Base-by-base conservation (phyloP, 2,797 vertebrate genomes). In the Synanceia verrucosa region DNA sequence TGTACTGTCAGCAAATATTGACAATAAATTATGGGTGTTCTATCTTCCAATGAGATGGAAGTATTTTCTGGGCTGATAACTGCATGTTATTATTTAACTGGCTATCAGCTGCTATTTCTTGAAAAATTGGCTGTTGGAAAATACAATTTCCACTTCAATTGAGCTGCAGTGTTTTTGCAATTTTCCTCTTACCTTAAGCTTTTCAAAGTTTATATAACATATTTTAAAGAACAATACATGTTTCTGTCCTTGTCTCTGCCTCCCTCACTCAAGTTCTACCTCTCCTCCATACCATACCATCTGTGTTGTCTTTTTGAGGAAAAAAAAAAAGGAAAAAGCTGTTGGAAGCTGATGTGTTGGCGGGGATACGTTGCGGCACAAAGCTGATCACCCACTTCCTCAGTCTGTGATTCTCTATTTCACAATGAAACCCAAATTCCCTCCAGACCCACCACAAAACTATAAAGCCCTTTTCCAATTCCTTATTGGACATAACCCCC, bases 301-400 rank as follows among this genome's bases (percentile, higher is more conserved):
- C 47, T 76, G 43, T 63, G 73, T 72, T 78, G 58, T 77, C 62
- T 55, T 65, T 56, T 73, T 36, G 11, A 62, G 47, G 62, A 43
- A 29, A 58, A 52, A 39, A 48, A 73, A 69, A 10, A 23, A n/a
- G n/a, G 31, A 53, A 70, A 60, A 70, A 47, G 57, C 62, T 63
- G 31, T 62, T 80, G 78, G 81, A 73, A 86, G 82, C 73, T 83
- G 61, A 79, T 79, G 55, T 72, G 56, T 58, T 89, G 85, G 78
- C 73, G 78, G 55, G 73, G 24, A 37, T 53, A 33, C 0, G 4
- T 50, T 73, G 70, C 51, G 16, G 69, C 72, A 60, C 59, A 71
- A 87, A 74, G 81, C 70, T 34, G 41, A 79, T 80, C 71, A 64
- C 66, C 61, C 29, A 68, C 55, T 75, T 62, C 39, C 13, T 76